A percentile compares a stretch with the other conserved stretches of the same genome.
phyloP scores from a whole-genome alignment of 2,888 invertebrate species.

The Portevinia maculata region DNA sequence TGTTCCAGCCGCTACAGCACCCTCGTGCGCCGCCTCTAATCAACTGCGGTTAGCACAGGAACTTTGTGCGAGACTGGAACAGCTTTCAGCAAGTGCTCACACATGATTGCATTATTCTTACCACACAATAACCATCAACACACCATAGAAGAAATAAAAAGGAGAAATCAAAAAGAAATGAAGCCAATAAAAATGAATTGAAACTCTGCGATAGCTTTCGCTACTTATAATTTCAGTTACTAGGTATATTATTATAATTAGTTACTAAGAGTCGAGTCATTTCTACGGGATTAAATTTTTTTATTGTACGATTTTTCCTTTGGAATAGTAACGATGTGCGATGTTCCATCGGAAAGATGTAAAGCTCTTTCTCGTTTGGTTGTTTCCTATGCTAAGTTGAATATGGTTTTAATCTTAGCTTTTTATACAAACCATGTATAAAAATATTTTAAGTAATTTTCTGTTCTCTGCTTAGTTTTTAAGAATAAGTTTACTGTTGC shows the following conservation, averaged over 20 bases:
- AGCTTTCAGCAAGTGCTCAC: slow-evolving; percentile 82
- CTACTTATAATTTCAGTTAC: slow-evolving; percentile 54
- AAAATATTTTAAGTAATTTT: slow-evolving; percentile 18
- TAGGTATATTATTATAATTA: slow-evolving; percentile 60
- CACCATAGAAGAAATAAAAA: slow-evolving; percentile 46
- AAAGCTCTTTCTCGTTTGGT: slow-evolving; percentile 53
- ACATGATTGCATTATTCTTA: slow-evolving; percentile 79
- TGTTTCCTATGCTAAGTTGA: slow-evolving; percentile 51
- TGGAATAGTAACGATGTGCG: slow-evolving; percentile 11
- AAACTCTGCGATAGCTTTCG: slow-evolving; percentile 50
- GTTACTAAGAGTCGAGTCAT: slow-evolving; percentile 45
- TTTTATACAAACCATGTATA: slow-evolving; percentile 11
- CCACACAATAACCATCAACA: slow-evolving; percentile 38
- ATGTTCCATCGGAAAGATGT: slow-evolving; percentile 19
- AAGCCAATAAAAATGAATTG: slow-evolving; percentile 14
- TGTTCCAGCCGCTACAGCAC: slow-evolving; percentile 76
- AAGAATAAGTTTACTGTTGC: slow-evolving; percentile 36
- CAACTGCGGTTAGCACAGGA: slow-evolving; percentile 83
- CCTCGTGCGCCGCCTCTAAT: slow-evolving; percentile 80
- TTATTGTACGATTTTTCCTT: slow-evolving; percentile 2
- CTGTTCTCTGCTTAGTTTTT: slow-evolving; percentile 13
- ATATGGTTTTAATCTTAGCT: slow-evolving; percentile 54
- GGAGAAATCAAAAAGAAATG: slow-evolving; percentile 29
- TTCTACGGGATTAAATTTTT: slow-evolving; percentile 33
- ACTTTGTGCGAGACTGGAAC: slow-evolving; percentile 84